A percentile compares a stretch with the other conserved stretches of the same genome.
These are phyloP conservation scores for Steinernema scapterisci DNA, from an alignment of 2,888 invertebrate species.

Conservation along the genomic window DNA sequence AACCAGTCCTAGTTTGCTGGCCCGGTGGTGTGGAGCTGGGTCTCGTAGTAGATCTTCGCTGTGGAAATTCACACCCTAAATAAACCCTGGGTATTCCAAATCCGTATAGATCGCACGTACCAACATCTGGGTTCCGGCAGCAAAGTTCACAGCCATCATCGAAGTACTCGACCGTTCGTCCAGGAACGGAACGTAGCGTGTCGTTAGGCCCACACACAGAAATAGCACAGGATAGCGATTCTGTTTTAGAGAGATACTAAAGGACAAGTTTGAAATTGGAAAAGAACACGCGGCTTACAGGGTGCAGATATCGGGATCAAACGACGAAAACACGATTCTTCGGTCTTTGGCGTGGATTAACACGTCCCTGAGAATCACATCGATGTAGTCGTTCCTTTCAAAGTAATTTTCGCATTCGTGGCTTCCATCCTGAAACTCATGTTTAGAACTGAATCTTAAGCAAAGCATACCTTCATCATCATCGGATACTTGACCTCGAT, in stretches of 20 bases:
- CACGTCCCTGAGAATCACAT: constrained; percentile 82
- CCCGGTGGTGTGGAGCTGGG: constrained; percentile 72
- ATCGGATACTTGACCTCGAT: constrained; percentile 97
- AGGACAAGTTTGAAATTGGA: constrained; percentile 37
- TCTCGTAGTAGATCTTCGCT: constrained; percentile 85
- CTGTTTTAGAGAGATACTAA: constrained; percentile 85
- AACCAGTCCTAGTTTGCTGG: constrained; percentile 80
- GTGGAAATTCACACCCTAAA: constrained; percentile 82
- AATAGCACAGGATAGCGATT: constrained; percentile 95
- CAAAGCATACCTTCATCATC: constrained; percentile 69
- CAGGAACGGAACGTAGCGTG: constrained; percentile 72
- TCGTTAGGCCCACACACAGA: constrained; percentile 80
- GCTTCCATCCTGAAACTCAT: constrained; percentile 68
- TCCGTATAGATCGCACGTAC: constrained; percentile 19
- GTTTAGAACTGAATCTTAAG: not conserved
- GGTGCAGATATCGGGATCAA: constrained; percentile 92
- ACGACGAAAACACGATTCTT: constrained; percentile 90
- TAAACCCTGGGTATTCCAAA: not conserved
- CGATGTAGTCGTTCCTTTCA: constrained; percentile 80
- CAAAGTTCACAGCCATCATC: constrained; percentile 64
- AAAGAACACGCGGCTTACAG: constrained; percentile 73
- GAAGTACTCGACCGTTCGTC: constrained; percentile 51
- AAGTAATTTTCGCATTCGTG: constrained; percentile 62
- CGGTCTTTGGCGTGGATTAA: constrained; percentile 79
- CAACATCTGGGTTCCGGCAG: constrained; percentile 55